Evolutionary conservation across 1,140 invertebrate genomes (phyloP).

Genomic region (Micrasema longulum): DNA sequence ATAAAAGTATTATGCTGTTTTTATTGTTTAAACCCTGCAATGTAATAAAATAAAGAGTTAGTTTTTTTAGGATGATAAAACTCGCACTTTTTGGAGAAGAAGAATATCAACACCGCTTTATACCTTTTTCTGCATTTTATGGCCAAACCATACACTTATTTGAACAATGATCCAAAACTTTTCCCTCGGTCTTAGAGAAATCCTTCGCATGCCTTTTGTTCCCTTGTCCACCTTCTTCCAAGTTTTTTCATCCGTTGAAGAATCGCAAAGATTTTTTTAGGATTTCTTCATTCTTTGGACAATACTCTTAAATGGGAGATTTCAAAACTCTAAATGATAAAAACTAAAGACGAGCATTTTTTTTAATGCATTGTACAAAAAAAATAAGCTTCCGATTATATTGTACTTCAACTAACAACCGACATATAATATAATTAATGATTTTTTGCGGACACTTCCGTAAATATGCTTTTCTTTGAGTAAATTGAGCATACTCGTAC

Average conservation of each 20-base stretch:
- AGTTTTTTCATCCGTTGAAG: conserved; percentile 17
- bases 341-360: too few relatives aligned
- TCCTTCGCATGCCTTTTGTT: conserved; percentile 32
- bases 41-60: too few relatives aligned
- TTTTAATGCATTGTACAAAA: too few relatives aligned
- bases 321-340: too few relatives aligned
- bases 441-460: too few relatives aligned
- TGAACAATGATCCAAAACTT: conserved; percentile 44
- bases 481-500: too few relatives aligned
- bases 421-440: too few relatives aligned
- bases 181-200: conserved; percentile 34
- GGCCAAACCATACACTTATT: conserved; percentile 39
- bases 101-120: conserved; percentile 25
- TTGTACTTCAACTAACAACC: too few relatives aligned
- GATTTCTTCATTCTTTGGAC: conserved; percentile 15
- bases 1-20: too few relatives aligned
- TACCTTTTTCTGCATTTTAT: conserved; percentile 31
- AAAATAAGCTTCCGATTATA: too few relatives aligned
- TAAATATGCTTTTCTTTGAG: too few relatives aligned
- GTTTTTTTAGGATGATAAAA: conserved; percentile 17
- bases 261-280: conserved; percentile 24
- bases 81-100: conserved; percentile 6
- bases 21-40: too few relatives aligned
- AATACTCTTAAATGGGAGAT: background rate
- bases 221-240: conserved; percentile 16